phyloP scores from a whole-genome alignment of 2,888 invertebrate species.

The Lomographa bimaculata region DNA sequence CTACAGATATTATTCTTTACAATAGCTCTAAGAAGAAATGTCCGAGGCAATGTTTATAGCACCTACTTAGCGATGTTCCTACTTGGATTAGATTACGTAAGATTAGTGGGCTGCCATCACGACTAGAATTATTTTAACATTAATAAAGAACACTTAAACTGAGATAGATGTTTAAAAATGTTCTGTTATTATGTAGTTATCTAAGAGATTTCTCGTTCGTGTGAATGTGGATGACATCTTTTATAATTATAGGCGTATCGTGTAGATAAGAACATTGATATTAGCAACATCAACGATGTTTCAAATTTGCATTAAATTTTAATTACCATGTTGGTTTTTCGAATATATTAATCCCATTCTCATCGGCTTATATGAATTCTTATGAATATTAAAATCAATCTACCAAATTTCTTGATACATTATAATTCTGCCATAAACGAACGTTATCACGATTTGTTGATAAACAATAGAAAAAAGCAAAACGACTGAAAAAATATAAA shows the following conservation, averaged over 20 bases:
- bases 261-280: constrained; percentile 6
- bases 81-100: constrained; percentile 32
- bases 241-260: background rate
- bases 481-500: background rate
- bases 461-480: background rate
- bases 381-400: background rate
- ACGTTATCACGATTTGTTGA: too few species aligned
- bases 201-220: background rate
- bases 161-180: background rate
- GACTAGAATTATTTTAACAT: constrained; percentile 8
- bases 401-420: background rate
- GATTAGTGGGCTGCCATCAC: constrained; percentile 15
- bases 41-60: constrained; percentile 35
- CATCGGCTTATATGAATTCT: background rate
- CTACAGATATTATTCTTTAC: constrained; percentile 50
- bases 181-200: constrained; percentile 3
- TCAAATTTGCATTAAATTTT: constrained; percentile 1
- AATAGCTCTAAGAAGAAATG: constrained; percentile 44
- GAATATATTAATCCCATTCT: constrained; percentile 6
- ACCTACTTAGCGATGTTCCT: constrained; percentile 33
- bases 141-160: constrained; percentile 2
- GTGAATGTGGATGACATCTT: background rate
- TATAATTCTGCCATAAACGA: background rate
- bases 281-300: constrained; percentile 1
- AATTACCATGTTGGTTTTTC: background rate